Evolutionary conservation across 2,797 vertebrate species (phyloP), one percentile per base, ranked within the genome.

Genomic region (Bufotes viridis): DNA sequence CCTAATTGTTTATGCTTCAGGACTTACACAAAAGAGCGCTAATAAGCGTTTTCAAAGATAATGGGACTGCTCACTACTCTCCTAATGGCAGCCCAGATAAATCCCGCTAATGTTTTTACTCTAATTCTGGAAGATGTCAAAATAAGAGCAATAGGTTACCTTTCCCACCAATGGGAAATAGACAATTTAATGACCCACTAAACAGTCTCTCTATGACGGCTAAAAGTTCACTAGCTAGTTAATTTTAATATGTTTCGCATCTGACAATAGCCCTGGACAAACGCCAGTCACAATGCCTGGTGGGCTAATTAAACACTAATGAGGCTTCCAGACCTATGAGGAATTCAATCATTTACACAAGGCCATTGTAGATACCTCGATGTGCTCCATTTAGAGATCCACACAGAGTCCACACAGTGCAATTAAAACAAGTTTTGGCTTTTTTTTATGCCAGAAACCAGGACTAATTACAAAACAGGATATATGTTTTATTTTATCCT

Each of bases 11-110:
- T 82, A 82, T 87, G 70, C 86, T 22, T 78, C 49, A 82, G 70
- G 26, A 83, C n/a, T 11, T 82, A 57, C 17, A 78, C 82, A 78
- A 49, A 83, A 57, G 49, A 65, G 86, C 72, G 18, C 58, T 87
- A 82, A 87, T 82, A 87, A 82, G 86, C 58, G 12, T 82, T 87
- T 63, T 87, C 60, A 67, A 76, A 75, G 58, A 67, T 87, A 87
- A 87, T 83, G 72, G 72, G 72, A 18, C 24, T 14, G 26, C 61
- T 74, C 26, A 34, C 67, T 63, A 17, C 13, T 82, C 72, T 87
- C 60, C 49, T 87, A 82, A 87, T 87, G 80, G n/a, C 42, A 87
- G 34, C 60, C 70, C 49, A 67, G 17, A 83, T 24, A 69, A 18
- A 55, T 29, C 82, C 60, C 29, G 5, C 86, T 87, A 82, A 87